Evolutionary conservation across 2,113 vertebrate genomes (phyloP), one percentile per base, ranked within the genome.

Genomic region (Lepisosteus osseus): DNA sequence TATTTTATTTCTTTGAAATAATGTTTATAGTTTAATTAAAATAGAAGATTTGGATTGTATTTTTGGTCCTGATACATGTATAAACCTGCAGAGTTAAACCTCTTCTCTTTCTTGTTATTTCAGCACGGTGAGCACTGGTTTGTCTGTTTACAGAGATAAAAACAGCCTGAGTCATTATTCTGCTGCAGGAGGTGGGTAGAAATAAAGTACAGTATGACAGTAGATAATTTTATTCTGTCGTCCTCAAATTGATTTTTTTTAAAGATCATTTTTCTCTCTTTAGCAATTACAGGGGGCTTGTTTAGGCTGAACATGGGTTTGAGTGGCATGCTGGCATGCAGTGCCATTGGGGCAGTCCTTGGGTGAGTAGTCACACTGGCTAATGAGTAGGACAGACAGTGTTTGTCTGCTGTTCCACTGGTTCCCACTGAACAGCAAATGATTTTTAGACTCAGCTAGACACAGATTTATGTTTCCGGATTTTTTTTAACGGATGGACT

Each of bases 241-340:
- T 42, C 13, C 2, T 55, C 13, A 55, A 55, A 13, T 51, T 67
- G 42, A 47, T 47, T 67, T 47, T 17, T 67, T 29, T 29, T 29
- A 29, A 29, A 29, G 29, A 29, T 29, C 29, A 29, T 29, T 51
- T 51, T 51, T 9, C 9, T 51, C 12, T 3, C 63, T 4, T 9
- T 57, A 98, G 96, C 89, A 76, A 85, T 94, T 77, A 94, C 95
- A 6, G 94, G 94, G 82, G 90, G 92, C 72, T 79, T 98, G 14
- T 98, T 95, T 84, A 89, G 96, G 76, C 80, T 96, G 73, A 93
- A 90, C 80, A 87, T 98, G 82, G 95, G 96, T 57, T 80, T 94
- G 3, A 65, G 77, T 71, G 95, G 94, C 12, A 54, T 95, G 86
- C 80, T 86, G 43, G 94, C 92, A 0, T 95, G 96, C 71, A 59